phyloP scores from a whole-genome alignment of 2,113 vertebrate species.

The Thunnus maccoyii region DNA sequence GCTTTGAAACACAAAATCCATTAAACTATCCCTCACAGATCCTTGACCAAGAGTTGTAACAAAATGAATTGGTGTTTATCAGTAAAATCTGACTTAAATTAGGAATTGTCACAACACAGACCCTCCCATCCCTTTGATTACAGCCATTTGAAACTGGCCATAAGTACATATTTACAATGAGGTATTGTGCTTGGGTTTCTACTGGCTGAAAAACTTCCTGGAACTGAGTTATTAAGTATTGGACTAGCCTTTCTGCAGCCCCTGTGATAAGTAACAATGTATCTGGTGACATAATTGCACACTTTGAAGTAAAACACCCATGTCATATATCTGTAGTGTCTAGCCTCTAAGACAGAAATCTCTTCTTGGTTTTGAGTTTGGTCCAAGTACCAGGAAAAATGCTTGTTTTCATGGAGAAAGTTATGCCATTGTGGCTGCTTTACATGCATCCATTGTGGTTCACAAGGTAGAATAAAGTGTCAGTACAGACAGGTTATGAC shows the following conservation, averaged over 20 bases:
- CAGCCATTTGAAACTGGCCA: not conserved
- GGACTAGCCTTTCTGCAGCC: not conserved
- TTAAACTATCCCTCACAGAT: not conserved
- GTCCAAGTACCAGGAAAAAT: no score
- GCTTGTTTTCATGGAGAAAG: no score
- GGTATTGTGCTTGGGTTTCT: not conserved
- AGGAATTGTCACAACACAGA: not conserved
- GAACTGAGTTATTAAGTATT: not conserved
- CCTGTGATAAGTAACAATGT: not conserved
- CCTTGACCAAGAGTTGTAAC: no score
- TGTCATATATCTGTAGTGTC: not conserved
- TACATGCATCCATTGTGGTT: no score
- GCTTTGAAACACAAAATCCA: slow-evolving; percentile 3
- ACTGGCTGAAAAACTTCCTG: not conserved
- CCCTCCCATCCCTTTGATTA: not conserved
- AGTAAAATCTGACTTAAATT: no score
- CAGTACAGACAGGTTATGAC: no score
- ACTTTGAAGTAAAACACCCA: not conserved
- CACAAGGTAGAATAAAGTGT: no score
- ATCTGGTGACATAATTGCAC: not conserved
- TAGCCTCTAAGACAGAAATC: no score
- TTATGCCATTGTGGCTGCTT: no score
- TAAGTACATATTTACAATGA: not conserved
- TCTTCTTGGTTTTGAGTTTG: no score
- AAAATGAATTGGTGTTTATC: no score